Conservation (phyloP, 2,797 vertebrate species). For the Pipistrellus nathusii region DNA sequence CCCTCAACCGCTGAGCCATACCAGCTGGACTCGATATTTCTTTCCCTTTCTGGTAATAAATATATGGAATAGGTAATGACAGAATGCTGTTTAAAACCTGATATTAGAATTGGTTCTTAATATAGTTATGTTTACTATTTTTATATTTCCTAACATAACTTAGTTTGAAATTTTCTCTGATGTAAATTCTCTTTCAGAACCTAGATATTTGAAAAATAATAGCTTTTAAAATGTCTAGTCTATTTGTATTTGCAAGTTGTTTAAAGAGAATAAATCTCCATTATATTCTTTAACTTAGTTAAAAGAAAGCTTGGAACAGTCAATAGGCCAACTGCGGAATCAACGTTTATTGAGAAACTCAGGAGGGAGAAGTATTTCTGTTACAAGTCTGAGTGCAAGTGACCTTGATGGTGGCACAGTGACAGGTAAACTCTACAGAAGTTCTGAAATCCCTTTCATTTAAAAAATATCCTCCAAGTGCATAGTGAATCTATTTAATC, state of each 20-base stretch:
- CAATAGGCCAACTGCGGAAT: conserved; percentile 92
- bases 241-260: conserved; percentile 41
- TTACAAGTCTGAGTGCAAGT: conserved; percentile 92
- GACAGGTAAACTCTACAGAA: conserved; percentile 88
- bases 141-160: conserved; percentile 36
- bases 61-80: conserved; percentile 4
- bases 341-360: conserved; percentile 88
- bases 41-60: not conserved
- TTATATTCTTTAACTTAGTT: conserved; percentile 89
- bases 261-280: conserved; percentile 63
- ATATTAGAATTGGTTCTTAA: conserved; percentile 34
- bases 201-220: conserved; percentile 45
- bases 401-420: conserved; percentile 90
- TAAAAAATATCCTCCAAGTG: not conserved
- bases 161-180: conserved; percentile 56
- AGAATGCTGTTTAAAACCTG: conserved; percentile 52
- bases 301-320: conserved; percentile 94
- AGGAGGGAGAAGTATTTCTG: conserved; percentile 89
- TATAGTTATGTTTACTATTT: conserved; percentile 14
- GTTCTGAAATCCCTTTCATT: not conserved
- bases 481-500: not conserved
- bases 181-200: conserved; percentile 37
- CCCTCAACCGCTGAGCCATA: too few relatives aligned
- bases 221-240: conserved; percentile 1
- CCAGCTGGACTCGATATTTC: not conserved